These are phyloP conservation scores for Ochropleura leucogaster DNA, from an alignment of 2,888 invertebrate genomes.

Conservation along the genomic window DNA sequence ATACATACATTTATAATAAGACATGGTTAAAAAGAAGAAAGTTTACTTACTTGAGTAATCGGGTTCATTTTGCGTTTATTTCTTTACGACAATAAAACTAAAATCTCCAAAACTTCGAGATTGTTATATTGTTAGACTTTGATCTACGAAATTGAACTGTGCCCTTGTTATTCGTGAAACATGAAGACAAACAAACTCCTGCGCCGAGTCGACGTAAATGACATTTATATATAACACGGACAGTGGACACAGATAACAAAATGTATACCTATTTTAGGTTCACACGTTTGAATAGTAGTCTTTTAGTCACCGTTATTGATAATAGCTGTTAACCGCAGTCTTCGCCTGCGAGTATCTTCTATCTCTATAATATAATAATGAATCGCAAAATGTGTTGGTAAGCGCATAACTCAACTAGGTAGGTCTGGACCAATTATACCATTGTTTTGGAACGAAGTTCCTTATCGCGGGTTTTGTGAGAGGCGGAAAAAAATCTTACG, in stretches of 20 bases:
- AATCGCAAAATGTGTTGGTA: too few relatives aligned
- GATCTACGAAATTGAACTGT: conserved; percentile 53
- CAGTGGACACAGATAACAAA: conserved; percentile 48
- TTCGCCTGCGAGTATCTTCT: too few relatives aligned
- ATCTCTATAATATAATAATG: too few relatives aligned
- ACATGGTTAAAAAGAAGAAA: conserved; percentile 16
- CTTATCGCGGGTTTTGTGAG: too few relatives aligned
- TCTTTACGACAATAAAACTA: not conserved
- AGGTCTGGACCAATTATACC: too few relatives aligned
- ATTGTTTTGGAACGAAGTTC: too few relatives aligned
- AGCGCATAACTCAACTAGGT: too few relatives aligned
- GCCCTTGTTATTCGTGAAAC: conserved; percentile 49
- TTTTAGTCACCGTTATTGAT: conserved; percentile 26
- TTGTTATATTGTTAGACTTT: conserved; percentile 50
- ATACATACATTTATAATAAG: not conserved
- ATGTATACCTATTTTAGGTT: not conserved
- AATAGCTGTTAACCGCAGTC: not conserved
- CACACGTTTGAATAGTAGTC: conserved; percentile 29
- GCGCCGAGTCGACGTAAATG: conserved; percentile 52
- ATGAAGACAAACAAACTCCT: conserved; percentile 61
- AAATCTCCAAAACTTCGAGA: conserved; percentile 11
- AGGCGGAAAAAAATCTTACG: too few relatives aligned
- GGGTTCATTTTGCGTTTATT: conserved; percentile 76
- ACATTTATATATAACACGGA: conserved; percentile 48
- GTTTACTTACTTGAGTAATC: conserved; percentile 76